A percentile compares a stretch with the other conserved stretches of the same genome.
Evolutionary conservation across 2,797 vertebrate species (phyloP).

Genomic region (Agapornis canus): DNA sequence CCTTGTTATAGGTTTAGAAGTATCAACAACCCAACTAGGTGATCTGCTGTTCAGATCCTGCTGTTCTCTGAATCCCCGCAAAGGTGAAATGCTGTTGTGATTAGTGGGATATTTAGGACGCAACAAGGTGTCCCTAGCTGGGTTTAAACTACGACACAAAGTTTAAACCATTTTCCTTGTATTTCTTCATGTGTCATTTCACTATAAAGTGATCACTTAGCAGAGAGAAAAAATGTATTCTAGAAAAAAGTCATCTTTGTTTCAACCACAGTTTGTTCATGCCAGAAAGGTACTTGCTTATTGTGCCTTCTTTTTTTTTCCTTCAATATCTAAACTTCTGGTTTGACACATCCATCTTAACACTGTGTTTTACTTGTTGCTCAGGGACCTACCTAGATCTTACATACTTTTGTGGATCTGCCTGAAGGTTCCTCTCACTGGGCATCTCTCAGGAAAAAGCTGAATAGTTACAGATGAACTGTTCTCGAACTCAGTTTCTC

Average conservation of each 20-base stretch:
- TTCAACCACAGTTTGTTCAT: not conserved
- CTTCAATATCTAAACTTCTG: not conserved
- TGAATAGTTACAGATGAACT: not conserved
- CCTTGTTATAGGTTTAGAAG: constrained; percentile 13
- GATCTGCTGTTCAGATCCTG: not conserved
- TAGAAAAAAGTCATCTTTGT: not conserved
- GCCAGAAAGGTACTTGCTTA: not conserved
- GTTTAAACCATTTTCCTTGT: not conserved
- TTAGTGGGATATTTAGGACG: not conserved
- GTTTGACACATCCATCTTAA: not conserved
- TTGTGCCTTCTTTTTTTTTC: not conserved
- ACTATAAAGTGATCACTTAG: not conserved
- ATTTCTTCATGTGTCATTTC: not conserved
- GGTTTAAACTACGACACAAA: too few species aligned
- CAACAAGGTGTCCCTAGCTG: too few species aligned
- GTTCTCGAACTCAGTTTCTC: not conserved
- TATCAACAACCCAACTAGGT: not conserved
- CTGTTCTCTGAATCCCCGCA: constrained; percentile 3
- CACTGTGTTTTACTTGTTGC: not conserved
- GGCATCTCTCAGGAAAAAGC: not conserved
- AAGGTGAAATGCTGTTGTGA: not conserved
- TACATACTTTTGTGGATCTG: not conserved
- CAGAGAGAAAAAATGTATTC: not conserved
- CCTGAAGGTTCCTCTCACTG: not conserved
- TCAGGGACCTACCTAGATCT: not conserved